Percentiles rank a stretch among this genome's conserved stretches.
Evolutionary conservation across 2,797 vertebrate species (phyloP).

Genomic region (Antrozous pallidus): DNA sequence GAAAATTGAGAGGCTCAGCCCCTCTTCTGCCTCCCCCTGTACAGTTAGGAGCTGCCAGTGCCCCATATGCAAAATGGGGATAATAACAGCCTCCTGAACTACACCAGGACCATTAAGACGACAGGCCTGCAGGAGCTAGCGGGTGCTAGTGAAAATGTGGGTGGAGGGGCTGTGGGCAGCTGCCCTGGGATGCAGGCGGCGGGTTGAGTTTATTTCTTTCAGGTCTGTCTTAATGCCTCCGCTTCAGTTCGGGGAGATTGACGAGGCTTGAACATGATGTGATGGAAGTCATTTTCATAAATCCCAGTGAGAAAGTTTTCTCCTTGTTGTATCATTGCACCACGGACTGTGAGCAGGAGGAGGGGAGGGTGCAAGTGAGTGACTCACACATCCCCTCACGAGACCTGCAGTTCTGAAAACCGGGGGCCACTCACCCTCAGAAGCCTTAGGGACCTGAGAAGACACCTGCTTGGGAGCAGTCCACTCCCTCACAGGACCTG

Average conservation of each 20-base stretch:
- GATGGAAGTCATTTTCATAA: slow-evolving; percentile 33
- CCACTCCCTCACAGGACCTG: too few species aligned
- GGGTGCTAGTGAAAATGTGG: background rate
- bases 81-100: background rate
- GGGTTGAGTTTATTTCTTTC: background rate
- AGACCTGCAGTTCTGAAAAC: background rate
- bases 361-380: background rate
- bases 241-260: background rate
- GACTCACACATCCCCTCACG: background rate
- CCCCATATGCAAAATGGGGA: slow-evolving; percentile 29
- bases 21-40: background rate
- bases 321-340: background rate
- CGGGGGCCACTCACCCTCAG: background rate
- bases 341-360: background rate
- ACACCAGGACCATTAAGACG: background rate
- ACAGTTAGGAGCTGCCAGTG: background rate
- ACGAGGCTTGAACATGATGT: slow-evolving; percentile 29
- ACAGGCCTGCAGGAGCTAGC: background rate
- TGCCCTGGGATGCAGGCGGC: background rate
- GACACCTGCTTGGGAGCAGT: background rate
- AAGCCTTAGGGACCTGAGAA: background rate
- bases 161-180: background rate
- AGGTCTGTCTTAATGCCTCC: background rate
- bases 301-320: background rate
- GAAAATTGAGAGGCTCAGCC: background rate